These are phyloP conservation scores for Melanostoma mellinum DNA, from an alignment of 2,888 invertebrate genomes.

Conservation along the genomic window DNA sequence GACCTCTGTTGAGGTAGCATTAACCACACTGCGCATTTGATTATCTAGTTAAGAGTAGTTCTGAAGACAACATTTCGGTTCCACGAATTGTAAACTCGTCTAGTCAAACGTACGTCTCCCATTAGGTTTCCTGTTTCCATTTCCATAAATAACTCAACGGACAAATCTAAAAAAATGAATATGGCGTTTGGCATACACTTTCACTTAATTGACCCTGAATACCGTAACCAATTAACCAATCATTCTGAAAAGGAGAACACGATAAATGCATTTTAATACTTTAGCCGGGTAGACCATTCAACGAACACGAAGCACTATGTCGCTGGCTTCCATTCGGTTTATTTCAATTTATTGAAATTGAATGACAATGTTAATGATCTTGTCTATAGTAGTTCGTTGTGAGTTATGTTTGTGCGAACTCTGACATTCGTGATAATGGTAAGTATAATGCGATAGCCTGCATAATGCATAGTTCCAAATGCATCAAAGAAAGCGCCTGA, in stretches of 20 bases:
- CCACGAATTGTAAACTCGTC: no score
- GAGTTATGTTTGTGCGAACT: slow-evolving; percentile 33
- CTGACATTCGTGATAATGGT: slow-evolving; percentile 48
- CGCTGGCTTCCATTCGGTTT: slow-evolving; percentile 37
- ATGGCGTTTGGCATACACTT: slow-evolving; percentile 23
- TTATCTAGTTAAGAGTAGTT: no score
- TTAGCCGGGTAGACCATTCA: slow-evolving; percentile 58
- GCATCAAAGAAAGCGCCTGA: slow-evolving; percentile 62
- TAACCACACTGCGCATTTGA: no score
- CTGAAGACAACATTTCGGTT: no score
- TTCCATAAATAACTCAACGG: no score
- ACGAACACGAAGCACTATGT: slow-evolving; percentile 46
- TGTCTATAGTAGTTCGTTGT: slow-evolving; percentile 52
- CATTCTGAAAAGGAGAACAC: slow-evolving; percentile 23
- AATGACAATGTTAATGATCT: slow-evolving; percentile 64
- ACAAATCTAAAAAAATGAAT: not conserved
- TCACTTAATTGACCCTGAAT: slow-evolving; percentile 44
- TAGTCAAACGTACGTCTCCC: no score
- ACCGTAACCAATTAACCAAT: slow-evolving; percentile 49
- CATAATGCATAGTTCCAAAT: slow-evolving; percentile 41
- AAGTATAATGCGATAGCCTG: slow-evolving; percentile 55
- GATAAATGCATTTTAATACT: slow-evolving; percentile 52
- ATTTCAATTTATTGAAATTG: slow-evolving; percentile 65
- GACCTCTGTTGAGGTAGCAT: no score
- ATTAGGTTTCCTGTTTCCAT: no score